A percentile compares a stretch with the other conserved stretches of the same genome.
phyloP scores from a whole-genome alignment of 2,888 invertebrate species.

The Chloroclystis v-ata region DNA sequence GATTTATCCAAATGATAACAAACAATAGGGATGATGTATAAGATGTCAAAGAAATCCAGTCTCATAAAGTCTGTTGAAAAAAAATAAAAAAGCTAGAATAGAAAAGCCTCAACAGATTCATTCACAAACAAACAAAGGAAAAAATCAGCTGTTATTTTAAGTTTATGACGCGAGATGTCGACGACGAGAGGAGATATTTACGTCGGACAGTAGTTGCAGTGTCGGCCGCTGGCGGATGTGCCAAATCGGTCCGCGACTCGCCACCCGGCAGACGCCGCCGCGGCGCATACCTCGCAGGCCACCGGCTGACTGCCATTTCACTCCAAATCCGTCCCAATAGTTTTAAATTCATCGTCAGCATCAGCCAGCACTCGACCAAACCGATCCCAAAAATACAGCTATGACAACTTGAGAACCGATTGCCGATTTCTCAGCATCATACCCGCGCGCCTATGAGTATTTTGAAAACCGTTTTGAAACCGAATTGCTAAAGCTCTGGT shows the following conservation, averaged over 20 bases:
- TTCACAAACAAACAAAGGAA: slow-evolving; percentile 30
- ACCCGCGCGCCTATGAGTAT: slow-evolving; percentile 59
- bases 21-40: slow-evolving; percentile 55
- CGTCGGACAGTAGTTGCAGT: slow-evolving; percentile 42
- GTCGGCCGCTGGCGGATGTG: slow-evolving; percentile 72
- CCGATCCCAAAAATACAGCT: slow-evolving; percentile 38
- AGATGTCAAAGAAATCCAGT: slow-evolving; percentile 13
- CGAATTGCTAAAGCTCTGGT: slow-evolving; percentile 69
- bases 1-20: slow-evolving; percentile 50
- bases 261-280: slow-evolving; percentile 70
- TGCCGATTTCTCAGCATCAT: slow-evolving; percentile 41
- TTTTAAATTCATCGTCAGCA: slow-evolving; percentile 39
- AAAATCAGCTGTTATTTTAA: slow-evolving; percentile 38
- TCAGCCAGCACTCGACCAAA: slow-evolving; percentile 38
- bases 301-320: slow-evolving; percentile 51
- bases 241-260: slow-evolving; percentile 72
- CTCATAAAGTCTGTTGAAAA: slow-evolving; percentile 17
- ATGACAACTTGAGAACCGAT: slow-evolving; percentile 35
- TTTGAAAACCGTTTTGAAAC: slow-evolving; percentile 75
- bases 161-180: slow-evolving; percentile 41
- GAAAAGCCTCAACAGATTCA: neutral
- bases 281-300: slow-evolving; percentile 71
- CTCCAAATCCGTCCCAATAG: slow-evolving; percentile 42
- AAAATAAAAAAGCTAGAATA: too few species aligned
- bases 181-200: slow-evolving; percentile 59